Evolutionary conservation across 2,113 vertebrate species (phyloP).

Genomic region (Benitochromis conjunctus): DNA sequence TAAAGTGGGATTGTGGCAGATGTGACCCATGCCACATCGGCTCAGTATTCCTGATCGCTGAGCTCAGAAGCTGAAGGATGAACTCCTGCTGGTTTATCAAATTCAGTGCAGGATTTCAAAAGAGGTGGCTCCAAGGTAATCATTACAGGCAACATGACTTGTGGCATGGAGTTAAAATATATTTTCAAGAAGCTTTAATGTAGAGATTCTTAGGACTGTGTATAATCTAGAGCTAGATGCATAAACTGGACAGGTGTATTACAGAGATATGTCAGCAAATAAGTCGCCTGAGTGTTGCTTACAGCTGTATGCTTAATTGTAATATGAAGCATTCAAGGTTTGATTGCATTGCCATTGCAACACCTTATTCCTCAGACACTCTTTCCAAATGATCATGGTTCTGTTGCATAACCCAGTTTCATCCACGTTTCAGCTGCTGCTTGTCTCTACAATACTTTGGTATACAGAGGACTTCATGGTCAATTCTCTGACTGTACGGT

Average conservation of each 20-base stretch:
- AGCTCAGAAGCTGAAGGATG: background rate
- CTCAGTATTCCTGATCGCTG: background rate
- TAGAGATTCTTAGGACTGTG: background rate
- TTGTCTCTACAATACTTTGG: background rate
- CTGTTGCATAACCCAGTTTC: background rate
- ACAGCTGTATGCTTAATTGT: background rate
- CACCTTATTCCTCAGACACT: background rate
- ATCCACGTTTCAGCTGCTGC: background rate
- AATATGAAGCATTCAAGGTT: background rate
- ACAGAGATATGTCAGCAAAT: background rate
- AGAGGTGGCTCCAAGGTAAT: background rate
- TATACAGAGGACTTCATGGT: background rate
- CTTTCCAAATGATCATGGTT: background rate
- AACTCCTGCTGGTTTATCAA: background rate
- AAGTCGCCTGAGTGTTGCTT: rapidly evolving
- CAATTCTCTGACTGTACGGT: background rate
- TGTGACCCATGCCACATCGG: background rate
- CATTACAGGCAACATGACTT: background rate
- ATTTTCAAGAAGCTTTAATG: background rate
- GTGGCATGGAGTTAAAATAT: background rate
- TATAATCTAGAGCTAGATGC: background rate
- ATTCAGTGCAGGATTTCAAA: background rate
- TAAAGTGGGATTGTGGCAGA: background rate
- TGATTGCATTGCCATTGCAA: background rate
- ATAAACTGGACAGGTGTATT: background rate